These are phyloP conservation scores for Andricus curvator DNA, from an alignment of 2,888 invertebrate species.

Conservation along the genomic window DNA sequence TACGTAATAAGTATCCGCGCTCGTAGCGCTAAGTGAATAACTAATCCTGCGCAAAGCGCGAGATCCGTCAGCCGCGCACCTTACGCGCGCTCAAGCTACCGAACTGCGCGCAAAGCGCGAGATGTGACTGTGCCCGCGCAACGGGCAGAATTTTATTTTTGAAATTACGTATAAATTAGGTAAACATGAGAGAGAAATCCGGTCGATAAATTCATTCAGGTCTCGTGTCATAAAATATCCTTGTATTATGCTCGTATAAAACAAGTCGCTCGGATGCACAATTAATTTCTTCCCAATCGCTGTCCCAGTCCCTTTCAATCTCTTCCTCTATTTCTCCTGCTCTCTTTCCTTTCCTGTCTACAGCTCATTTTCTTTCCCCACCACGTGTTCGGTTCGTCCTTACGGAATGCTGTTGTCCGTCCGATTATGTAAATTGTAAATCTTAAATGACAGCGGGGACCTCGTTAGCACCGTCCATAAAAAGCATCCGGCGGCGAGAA, in stretches of 20 bases:
- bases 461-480: conserved; percentile 24
- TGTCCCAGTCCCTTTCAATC: conserved; percentile 21
- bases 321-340: conserved; percentile 34
- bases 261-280: conserved; percentile 34
- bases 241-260: conserved; percentile 13
- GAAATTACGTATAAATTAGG: background rate
- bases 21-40: too few relatives aligned
- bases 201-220: conserved; percentile 24
- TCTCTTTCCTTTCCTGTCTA: conserved; percentile 40
- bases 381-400: conserved; percentile 7
- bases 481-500: conserved; percentile 18
- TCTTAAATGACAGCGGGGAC: conserved; percentile 38
- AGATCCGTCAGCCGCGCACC: too few relatives aligned
- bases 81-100: too few relatives aligned
- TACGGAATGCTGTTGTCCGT: conserved; percentile 50
- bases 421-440: conserved; percentile 61
- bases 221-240: conserved; percentile 24
- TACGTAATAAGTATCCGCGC: too few relatives aligned
- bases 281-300: conserved; percentile 37
- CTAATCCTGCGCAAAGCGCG: too few relatives aligned
- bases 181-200: background rate
- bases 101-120: too few relatives aligned
- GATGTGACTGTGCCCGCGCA: too few relatives aligned
- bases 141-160: too few relatives aligned
- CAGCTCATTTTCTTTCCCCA: conserved; percentile 47